Base-by-base conservation (phyloP, 2,888 invertebrate species). In the Sminthurinus aureus region DNA sequence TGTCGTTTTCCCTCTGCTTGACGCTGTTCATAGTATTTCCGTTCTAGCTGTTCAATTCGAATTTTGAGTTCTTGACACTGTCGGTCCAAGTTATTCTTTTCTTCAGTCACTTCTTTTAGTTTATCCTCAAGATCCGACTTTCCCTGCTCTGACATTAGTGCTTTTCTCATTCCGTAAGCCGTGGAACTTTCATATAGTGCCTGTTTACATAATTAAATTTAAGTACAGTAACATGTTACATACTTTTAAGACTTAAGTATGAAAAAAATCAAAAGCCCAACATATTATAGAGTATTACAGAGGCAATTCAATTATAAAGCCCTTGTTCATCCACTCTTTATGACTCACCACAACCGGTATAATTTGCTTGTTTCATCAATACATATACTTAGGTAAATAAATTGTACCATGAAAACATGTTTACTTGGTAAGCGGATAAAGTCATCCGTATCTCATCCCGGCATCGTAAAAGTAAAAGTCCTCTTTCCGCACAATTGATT, bases 121-220 rank as follows among this genome's bases (percentile, higher is more conserved):
- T 94, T 93, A 82, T 94, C 93, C 89, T 95, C 93, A 71, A 88
- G 64, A 58, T 87, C 87, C 2, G 84, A 84, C 73, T 86, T 87
- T 12, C 85, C 85, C 9, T 85, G 85, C 73, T 88, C 88, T 4
- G 85, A 94, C 91, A 96, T 96, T 83, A 99, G 91, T n/a, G 98
- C 97, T 92, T 99, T 99, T 85, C 98, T 93, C 94, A 99, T 97
- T 50, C 98, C 98, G 90, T 98, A 99, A 0, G 98, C 98, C 80
- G 98, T 96, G 82, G 98, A 97, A 91, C 98, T 98, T 90, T 98
- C 98, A 90, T 98, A 98, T 0, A 99, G 92, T 0, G 97, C 96
- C n/a, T n/a, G n/a, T n/a, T n/a, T n/a, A n/a, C n/a, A n/a, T n/a
- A n/a, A n/a, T n/a, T n/a, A n/a, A n/a, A n/a, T n/a, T n/a, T n/a